These are phyloP conservation scores for Camponotus floridanus DNA, from an alignment of 1,140 invertebrate species.

Conservation along the genomic window DNA sequence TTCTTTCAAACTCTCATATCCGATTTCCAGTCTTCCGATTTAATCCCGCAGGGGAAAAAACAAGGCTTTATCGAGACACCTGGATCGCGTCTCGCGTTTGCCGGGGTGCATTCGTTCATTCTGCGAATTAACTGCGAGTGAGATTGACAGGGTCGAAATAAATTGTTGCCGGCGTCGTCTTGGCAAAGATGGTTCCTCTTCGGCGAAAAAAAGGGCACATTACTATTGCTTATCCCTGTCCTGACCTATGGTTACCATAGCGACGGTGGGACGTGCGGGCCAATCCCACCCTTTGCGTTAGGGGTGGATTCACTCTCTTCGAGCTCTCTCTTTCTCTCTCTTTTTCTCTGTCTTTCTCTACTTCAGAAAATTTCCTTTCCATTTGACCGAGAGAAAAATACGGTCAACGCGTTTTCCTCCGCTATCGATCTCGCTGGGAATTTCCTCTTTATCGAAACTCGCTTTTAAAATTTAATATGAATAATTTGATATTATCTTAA, in stretches of 20 bases:
- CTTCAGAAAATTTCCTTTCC: slow-evolving; percentile 72
- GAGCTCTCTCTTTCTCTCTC: background rate
- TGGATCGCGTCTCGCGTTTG: slow-evolving; percentile 31
- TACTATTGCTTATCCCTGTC: slow-evolving; percentile 77
- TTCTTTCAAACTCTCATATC: slow-evolving; percentile 42
- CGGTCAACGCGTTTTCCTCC: slow-evolving; percentile 29
- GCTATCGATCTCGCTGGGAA: slow-evolving; percentile 26
- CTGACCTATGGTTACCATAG: slow-evolving; percentile 77
- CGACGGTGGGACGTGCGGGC: slow-evolving; percentile 65
- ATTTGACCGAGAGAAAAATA: slow-evolving; percentile 67
- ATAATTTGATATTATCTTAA: background rate
- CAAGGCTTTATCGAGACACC: slow-evolving; percentile 46
- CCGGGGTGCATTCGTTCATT: slow-evolving; percentile 39
- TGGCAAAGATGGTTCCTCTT: slow-evolving; percentile 79
- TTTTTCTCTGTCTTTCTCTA: background rate
- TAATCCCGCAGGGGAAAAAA: slow-evolving; percentile 29
- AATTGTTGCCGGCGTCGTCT: slow-evolving; percentile 39
- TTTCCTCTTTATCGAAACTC: slow-evolving; percentile 14
- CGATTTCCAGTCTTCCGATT: slow-evolving; percentile 33
- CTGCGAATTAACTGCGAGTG: slow-evolving; percentile 2
- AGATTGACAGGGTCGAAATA: slow-evolving; percentile 31
- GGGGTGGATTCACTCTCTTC: slow-evolving; percentile 66
- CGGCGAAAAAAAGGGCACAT: slow-evolving; percentile 73
- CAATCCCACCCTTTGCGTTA: slow-evolving; percentile 74
- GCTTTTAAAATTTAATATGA: slow-evolving; percentile 14